Evolutionary conservation across 2,888 invertebrate species (phyloP).

Genomic region (Seira musarum): DNA sequence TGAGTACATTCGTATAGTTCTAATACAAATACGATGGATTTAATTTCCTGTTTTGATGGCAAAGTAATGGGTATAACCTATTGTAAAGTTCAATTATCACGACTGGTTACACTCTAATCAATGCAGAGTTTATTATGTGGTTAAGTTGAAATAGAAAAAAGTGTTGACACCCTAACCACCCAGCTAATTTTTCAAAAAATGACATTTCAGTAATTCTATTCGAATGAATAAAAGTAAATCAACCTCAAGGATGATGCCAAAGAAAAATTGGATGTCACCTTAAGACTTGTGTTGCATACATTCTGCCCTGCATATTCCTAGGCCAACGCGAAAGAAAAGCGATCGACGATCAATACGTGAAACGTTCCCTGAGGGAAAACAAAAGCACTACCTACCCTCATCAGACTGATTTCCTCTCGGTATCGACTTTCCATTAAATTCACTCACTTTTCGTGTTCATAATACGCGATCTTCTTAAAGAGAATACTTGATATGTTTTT

Average conservation of each 20-base stretch:
- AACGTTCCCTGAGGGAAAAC: slow-evolving; percentile 7
- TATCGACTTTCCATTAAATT: slow-evolving; percentile 61
- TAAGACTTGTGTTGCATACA: background rate
- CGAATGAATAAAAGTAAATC: slow-evolving; percentile 11
- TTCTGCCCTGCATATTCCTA: background rate
- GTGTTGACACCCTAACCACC: background rate
- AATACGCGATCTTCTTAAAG: background rate
- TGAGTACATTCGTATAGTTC: no score
- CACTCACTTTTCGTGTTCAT: slow-evolving; percentile 25
- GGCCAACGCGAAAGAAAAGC: background rate
- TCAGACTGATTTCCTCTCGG: background rate
- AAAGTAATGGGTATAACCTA: no score
- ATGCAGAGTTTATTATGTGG: no score
- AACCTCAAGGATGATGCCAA: background rate
- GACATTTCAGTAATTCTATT: background rate
- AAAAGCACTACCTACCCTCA: background rate
- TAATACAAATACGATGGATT: no score
- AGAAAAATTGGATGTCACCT: background rate
- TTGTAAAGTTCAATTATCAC: no score
- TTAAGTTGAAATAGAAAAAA: no score
- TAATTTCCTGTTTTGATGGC: no score
- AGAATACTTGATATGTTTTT: background rate
- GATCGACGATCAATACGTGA: slow-evolving; percentile 7
- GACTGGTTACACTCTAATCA: no score
- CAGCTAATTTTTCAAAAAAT: background rate